A percentile compares a stretch with the other conserved stretches of the same genome.
phyloP scores from a whole-genome alignment of 2,888 invertebrate species.

The Serrognathus titanus region DNA sequence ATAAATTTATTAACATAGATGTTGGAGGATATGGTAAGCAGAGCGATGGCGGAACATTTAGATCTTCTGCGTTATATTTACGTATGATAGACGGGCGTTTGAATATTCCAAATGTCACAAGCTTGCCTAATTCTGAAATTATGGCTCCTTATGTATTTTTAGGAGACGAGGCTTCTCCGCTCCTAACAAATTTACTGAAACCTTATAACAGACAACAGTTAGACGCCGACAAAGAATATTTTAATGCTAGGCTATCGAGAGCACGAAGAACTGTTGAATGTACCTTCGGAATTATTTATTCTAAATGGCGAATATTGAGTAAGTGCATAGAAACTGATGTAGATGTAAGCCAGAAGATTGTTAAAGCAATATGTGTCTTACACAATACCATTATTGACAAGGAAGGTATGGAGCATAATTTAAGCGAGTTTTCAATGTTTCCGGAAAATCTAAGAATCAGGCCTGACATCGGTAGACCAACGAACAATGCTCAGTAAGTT shows the following conservation, averaged over 20 bases:
- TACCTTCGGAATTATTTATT: constrained; percentile 8
- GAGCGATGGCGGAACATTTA: constrained; percentile 8
- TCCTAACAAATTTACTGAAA: constrained; percentile 5
- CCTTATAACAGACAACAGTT: constrained; percentile 5
- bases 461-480: not conserved
- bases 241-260: not conserved
- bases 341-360: constrained; percentile 1
- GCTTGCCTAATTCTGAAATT: not conserved
- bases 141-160: constrained; percentile 9
- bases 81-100: not conserved
- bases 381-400: constrained; percentile 8
- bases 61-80: not conserved
- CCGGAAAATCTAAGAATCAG: no score
- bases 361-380: constrained; percentile 10
- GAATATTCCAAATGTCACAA: constrained; percentile 3
- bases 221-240: not conserved
- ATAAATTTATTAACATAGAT: constrained; percentile 7
- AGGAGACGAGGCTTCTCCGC: constrained; percentile 10
- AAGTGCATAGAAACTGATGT: constrained; percentile 6
- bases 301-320: constrained; percentile 8
- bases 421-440: no score
- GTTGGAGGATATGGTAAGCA: constrained; percentile 8
- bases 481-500: not conserved
- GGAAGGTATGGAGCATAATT: not conserved
- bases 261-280: constrained; percentile 6